Percentiles rank a stretch among this genome's conserved stretches.
Evolutionary conservation across 2,797 vertebrate species (phyloP).

Genomic region (Microchirus variegatus): DNA sequence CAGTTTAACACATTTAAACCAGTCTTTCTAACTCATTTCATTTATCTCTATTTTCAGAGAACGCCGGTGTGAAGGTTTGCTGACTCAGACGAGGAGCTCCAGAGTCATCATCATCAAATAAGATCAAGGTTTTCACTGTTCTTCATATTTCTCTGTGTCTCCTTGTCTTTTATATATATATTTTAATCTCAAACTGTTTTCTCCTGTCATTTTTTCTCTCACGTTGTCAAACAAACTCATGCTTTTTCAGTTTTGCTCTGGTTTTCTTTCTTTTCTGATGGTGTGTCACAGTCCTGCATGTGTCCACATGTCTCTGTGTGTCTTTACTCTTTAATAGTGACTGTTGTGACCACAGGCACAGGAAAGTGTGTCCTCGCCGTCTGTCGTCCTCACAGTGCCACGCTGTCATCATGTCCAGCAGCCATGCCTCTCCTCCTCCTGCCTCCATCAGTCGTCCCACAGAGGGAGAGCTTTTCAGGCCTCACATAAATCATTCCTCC

Average conservation of each 20-base stretch:
- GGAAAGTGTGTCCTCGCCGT: slow-evolving; percentile 13
- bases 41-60: too few species aligned
- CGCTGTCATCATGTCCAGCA: slow-evolving; percentile 33
- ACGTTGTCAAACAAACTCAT: too few species aligned
- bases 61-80: too few species aligned
- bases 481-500: slow-evolving; percentile 68
- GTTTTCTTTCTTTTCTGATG: too few species aligned
- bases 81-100: too few species aligned
- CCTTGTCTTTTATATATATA: neutral
- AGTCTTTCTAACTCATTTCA: too few species aligned
- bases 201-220: slow-evolving; percentile 3
- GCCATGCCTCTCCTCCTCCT: slow-evolving; percentile 12
- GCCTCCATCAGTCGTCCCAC: slow-evolving; percentile 15
- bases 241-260: neutral
- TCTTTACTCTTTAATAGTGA: too few species aligned
- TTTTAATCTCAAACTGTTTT: neutral
- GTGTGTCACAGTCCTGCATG: too few species aligned
- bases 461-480: slow-evolving; percentile 40
- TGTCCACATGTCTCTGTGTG: slow-evolving; percentile 1
- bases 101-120: too few species aligned
- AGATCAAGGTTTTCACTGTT: too few species aligned
- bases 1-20: too few species aligned
- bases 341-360: too few species aligned
- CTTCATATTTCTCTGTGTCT: slow-evolving; percentile 5
- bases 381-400: slow-evolving; percentile 20